Evolutionary conservation across 2,888 invertebrate species (phyloP), one percentile per base, ranked within the genome.

Genomic region (Latrodectus hesperus): DNA sequence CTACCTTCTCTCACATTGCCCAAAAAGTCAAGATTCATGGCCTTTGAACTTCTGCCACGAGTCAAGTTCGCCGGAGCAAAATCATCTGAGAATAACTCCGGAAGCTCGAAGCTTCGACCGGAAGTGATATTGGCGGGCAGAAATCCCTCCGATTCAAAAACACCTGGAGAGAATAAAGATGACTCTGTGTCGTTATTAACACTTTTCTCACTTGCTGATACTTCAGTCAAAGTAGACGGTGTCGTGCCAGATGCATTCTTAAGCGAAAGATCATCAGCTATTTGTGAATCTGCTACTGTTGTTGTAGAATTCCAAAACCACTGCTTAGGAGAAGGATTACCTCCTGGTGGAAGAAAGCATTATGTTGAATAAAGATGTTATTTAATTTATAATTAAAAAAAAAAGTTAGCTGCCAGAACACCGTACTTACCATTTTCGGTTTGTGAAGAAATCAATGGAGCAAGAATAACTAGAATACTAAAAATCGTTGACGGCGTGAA

Each of bases 251-350:
- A 65, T 0, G 22, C 52, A 14, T 65, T 71, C 53, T 85, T 76
- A 12, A 60, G 22, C 11, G 53, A 14, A 14, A 53, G 12, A 9
- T 80, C 75, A 38, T 85, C 85, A 14, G 75, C 64, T 4, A 79
- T 85, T 10, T 70, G 80, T 1, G 85, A 85, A 9, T 74, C 75
- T 6, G 71, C 64, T 2, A 71, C 72, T 9, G 70, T 60, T 10
- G 86, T 86, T 6, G 86, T 86, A 16, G 86, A 86, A 64, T 86
- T 86, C 86, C 86, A 86, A 49, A 86, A 86, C 86, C 86, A 86
- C n/a, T 76, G 76, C 9, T 75, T 74, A 38, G 38, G 2, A 38
- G 38, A 38, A 6, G 38, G 38, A 38, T 38, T 38, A 4, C 38
- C 2, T 6, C 38, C 38, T 38, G 38, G 38, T 38, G 2, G 38